Conservation (phyloP, 2,888 invertebrate genomes). For the Chymomyza caudatula region DNA sequence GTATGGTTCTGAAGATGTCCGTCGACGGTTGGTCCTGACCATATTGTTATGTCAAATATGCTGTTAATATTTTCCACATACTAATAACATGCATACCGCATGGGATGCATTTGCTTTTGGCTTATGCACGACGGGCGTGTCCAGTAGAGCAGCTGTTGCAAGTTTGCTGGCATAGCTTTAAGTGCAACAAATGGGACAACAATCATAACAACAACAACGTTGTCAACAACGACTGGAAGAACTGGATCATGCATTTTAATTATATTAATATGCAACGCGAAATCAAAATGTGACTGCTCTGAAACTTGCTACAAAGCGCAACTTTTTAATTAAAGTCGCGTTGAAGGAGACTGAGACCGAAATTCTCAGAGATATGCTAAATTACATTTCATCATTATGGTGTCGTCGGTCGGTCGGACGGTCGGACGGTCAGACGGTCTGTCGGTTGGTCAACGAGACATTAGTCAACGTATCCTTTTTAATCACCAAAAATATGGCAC, state of each 20-base stretch:
- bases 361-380: slow-evolving; percentile 45
- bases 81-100: slow-evolving; percentile 49
- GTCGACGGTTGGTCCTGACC: slow-evolving; percentile 26
- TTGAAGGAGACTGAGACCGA: background rate
- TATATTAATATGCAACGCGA: slow-evolving; percentile 36
- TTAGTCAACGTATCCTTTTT: background rate
- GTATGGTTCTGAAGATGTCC: background rate
- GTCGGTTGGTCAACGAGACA: background rate
- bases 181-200: slow-evolving; percentile 5
- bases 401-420: background rate
- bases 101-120: slow-evolving; percentile 54
- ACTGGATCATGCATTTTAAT: slow-evolving; percentile 50
- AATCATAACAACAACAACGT: background rate
- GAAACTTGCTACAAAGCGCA: slow-evolving; percentile 57
- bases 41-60: slow-evolving; percentile 72
- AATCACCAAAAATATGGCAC: slow-evolving; percentile 48
- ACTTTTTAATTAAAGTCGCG: slow-evolving; percentile 74
- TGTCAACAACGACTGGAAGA: background rate
- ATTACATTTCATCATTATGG: slow-evolving; percentile 58
- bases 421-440: background rate
- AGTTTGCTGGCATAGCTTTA: slow-evolving; percentile 20
- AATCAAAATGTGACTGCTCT: slow-evolving; percentile 33
- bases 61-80: slow-evolving; percentile 70
- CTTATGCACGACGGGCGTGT: slow-evolving; percentile 29
- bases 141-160: slow-evolving; percentile 18